Evolutionary conservation across 2,797 vertebrate genomes (phyloP).

Genomic region (Anguilla marmorata): DNA sequence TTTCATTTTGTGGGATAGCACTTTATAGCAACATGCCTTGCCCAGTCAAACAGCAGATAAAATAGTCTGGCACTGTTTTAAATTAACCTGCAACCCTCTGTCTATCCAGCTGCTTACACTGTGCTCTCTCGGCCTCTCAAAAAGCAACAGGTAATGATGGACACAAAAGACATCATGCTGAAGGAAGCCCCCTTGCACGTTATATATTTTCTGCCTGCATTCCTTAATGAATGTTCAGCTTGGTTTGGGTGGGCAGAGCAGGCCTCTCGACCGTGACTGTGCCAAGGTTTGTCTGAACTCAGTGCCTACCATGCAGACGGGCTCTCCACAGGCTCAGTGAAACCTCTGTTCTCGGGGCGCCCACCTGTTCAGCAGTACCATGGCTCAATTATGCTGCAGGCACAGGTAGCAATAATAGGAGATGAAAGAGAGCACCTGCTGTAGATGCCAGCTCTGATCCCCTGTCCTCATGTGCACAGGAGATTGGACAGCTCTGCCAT

Average conservation of each 20-base stretch:
- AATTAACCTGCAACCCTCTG: background rate
- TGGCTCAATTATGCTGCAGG: background rate
- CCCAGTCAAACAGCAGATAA: background rate
- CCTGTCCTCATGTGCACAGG: background rate
- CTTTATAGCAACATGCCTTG: background rate
- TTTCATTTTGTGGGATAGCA: background rate
- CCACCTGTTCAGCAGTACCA: background rate
- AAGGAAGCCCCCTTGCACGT: background rate
- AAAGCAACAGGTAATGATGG: background rate
- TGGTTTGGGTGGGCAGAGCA: background rate
- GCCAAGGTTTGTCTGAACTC: background rate
- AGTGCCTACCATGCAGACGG: background rate
- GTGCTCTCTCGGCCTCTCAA: background rate
- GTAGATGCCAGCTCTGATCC: background rate
- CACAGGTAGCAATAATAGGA: background rate
- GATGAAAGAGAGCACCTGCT: slow-evolving; percentile 21
- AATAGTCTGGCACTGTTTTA: slow-evolving; percentile 9
- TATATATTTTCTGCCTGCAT: background rate
- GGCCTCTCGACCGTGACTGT: background rate
- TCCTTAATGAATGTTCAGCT: background rate
- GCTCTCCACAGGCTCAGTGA: background rate
- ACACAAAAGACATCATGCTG: background rate
- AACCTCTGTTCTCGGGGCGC: background rate
- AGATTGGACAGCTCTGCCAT: background rate
- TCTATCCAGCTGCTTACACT: background rate